A percentile compares a stretch with the other conserved stretches of the same genome.
These are phyloP conservation scores for Agrochola macilenta DNA, from an alignment of 2,888 invertebrate species.

Conservation along the genomic window DNA sequence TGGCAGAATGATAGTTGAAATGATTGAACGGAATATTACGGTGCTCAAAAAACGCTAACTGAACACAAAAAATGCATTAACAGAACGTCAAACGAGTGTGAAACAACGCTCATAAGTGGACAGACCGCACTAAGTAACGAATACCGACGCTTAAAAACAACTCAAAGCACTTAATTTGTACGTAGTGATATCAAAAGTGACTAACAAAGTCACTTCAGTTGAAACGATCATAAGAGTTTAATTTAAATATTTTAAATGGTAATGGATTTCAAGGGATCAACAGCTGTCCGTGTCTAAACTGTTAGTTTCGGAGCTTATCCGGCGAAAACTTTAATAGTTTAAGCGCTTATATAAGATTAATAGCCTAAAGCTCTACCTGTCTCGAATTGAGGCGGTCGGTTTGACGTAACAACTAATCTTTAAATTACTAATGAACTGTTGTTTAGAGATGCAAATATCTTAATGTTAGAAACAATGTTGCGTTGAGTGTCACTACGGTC, in stretches of 20 bases:
- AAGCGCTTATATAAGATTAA: constrained; percentile 82
- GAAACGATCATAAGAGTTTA: constrained; percentile 45
- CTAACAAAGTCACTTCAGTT: constrained; percentile 25
- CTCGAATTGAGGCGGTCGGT: constrained; percentile 72
- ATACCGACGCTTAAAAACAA: background rate
- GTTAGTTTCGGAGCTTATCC: constrained; percentile 80
- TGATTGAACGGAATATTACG: no score
- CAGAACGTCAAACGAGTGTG: no score
- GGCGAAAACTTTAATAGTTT: constrained; percentile 82
- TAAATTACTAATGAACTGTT: constrained; percentile 73
- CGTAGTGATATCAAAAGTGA: background rate
- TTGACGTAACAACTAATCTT: constrained; percentile 74
- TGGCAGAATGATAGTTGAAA: background rate
- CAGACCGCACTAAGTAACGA: background rate
- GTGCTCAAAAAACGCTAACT: background rate
- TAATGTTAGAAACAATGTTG: constrained; percentile 22
- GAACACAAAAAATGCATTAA: background rate
- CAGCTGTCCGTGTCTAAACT: constrained; percentile 79
- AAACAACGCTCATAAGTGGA: background rate
- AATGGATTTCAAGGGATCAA: constrained; percentile 70
- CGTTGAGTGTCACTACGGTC: no score
- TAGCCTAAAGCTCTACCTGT: constrained; percentile 71
- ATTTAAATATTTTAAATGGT: constrained; percentile 62
- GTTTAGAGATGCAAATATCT: constrained; percentile 61
- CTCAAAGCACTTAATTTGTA: constrained; percentile 10